Evolutionary conservation across 2,888 invertebrate species (phyloP).

Genomic region (Phyto melanocephala): DNA sequence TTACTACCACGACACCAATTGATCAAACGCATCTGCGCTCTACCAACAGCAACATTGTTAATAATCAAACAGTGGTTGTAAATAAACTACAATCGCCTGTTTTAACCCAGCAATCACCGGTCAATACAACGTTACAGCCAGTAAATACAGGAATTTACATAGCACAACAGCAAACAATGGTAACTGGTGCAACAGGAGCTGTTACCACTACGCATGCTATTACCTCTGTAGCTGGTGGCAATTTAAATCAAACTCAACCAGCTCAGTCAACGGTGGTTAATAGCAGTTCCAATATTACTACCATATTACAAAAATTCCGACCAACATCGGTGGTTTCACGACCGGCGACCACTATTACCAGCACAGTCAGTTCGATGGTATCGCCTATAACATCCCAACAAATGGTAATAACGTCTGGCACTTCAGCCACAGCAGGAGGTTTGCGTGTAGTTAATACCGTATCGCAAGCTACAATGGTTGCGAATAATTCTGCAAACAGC

Average conservation of each 20-base stretch:
- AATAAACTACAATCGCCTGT: slow-evolving; percentile 43
- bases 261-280: slow-evolving; percentile 70
- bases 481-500: slow-evolving; percentile 67
- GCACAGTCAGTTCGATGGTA: slow-evolving; percentile 47
- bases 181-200: slow-evolving; percentile 39
- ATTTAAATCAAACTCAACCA: slow-evolving; percentile 63
- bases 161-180: slow-evolving; percentile 48
- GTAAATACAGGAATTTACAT: slow-evolving; percentile 44
- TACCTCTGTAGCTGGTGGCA: slow-evolving; percentile 57
- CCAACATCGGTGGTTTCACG: slow-evolving; percentile 68
- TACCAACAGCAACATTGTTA: slow-evolving; percentile 16
- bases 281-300: slow-evolving; percentile 64
- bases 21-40: slow-evolving; percentile 16
- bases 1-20: slow-evolving; percentile 1
- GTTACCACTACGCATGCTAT: slow-evolving; percentile 31
- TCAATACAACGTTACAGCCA: slow-evolving; percentile 21
- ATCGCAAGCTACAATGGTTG: slow-evolving; percentile 67
- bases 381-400: slow-evolving; percentile 57
- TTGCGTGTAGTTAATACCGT: slow-evolving; percentile 68
- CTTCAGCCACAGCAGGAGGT: slow-evolving; percentile 32
- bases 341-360: slow-evolving; percentile 61
- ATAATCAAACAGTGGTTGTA: slow-evolving; percentile 26
- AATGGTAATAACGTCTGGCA: slow-evolving; percentile 53
- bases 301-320: slow-evolving; percentile 74
- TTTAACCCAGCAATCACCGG: slow-evolving; percentile 13